Evolutionary conservation across 2,888 invertebrate genomes (phyloP).

Genomic region (Tetheella fluctuosa): DNA sequence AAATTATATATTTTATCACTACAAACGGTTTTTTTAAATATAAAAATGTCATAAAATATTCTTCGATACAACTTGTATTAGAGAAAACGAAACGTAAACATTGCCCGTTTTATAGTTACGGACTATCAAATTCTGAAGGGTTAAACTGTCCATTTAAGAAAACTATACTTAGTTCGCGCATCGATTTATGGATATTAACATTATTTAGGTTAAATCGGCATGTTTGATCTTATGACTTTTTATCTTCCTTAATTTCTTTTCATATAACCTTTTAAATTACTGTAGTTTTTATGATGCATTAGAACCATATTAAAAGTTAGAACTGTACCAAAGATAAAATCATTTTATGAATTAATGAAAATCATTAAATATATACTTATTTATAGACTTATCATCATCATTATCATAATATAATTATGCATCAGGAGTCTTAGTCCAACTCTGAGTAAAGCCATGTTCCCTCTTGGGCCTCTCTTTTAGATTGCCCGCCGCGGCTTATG

Average conservation of each 20-base stretch:
- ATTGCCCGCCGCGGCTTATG: too few species aligned
- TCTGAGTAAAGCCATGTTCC: too few species aligned
- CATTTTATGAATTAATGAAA: neutral
- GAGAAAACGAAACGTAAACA: constrained; percentile 34
- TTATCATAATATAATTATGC: too few species aligned
- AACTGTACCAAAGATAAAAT: too few species aligned
- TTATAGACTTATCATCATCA: too few species aligned
- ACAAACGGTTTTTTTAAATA: too few species aligned
- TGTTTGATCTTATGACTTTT: constrained; percentile 31
- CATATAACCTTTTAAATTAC: neutral
- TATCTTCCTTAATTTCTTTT: constrained; percentile 6
- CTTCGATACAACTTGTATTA: neutral
- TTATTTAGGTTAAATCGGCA: constrained; percentile 54
- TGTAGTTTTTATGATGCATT: neutral
- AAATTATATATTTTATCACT: too few species aligned
- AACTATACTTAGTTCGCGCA: constrained; percentile 78
- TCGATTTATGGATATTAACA: constrained; percentile 71
- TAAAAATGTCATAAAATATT: neutral
- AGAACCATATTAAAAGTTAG: too few species aligned
- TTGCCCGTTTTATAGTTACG: constrained; percentile 17
- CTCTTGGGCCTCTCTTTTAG: too few species aligned
- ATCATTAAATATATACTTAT: neutral
- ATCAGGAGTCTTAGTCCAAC: too few species aligned
- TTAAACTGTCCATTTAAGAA: constrained; percentile 59
- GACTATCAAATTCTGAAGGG: constrained; percentile 46